phyloP scores from a whole-genome alignment of 2,888 invertebrate species.

The Anthophora plumipes region DNA sequence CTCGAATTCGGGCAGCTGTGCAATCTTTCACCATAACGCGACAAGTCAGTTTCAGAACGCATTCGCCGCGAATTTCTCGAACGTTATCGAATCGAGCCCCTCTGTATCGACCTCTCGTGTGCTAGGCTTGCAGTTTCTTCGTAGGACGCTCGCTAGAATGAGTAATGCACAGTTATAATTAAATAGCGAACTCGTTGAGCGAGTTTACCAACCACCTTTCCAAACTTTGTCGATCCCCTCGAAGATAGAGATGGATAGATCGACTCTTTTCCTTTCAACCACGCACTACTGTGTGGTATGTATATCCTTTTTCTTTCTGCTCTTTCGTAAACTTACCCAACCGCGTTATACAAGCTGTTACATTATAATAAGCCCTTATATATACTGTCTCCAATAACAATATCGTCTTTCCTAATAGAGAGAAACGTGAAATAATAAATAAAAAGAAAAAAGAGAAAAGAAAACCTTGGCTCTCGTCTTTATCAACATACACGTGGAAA shows the following conservation, averaged over 20 bases:
- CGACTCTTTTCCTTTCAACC: neutral
- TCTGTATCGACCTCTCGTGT: conserved; percentile 14
- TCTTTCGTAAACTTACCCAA: conserved; percentile 1
- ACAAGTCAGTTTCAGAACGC: conserved; percentile 63
- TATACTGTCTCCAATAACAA: neutral
- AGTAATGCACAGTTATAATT: conserved; percentile 67
- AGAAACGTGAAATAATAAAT: neutral
- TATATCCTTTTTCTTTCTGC: conserved; percentile 12
- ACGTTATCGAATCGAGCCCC: conserved; percentile 43
- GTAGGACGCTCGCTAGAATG: conserved; percentile 16
- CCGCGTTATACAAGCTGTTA: conserved; percentile 11
- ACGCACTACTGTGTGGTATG: neutral
- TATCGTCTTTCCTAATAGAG: neutral
- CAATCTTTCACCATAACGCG: conserved; percentile 26
- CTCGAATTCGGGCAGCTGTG: no score
- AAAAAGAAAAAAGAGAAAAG: neutral
- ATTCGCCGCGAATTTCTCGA: conserved; percentile 53
- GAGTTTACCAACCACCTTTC: conserved; percentile 46
- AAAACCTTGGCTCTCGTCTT: no score
- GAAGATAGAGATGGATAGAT: conserved; percentile 11
- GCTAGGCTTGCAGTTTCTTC: conserved; percentile 32
- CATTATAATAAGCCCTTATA: neutral
- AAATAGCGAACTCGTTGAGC: conserved; percentile 58
- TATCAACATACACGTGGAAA: no score
- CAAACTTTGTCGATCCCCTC: conserved; percentile 50